phyloP scores from a whole-genome alignment of 1,140 invertebrate genomes.

The Trigoniulus corallinus region DNA sequence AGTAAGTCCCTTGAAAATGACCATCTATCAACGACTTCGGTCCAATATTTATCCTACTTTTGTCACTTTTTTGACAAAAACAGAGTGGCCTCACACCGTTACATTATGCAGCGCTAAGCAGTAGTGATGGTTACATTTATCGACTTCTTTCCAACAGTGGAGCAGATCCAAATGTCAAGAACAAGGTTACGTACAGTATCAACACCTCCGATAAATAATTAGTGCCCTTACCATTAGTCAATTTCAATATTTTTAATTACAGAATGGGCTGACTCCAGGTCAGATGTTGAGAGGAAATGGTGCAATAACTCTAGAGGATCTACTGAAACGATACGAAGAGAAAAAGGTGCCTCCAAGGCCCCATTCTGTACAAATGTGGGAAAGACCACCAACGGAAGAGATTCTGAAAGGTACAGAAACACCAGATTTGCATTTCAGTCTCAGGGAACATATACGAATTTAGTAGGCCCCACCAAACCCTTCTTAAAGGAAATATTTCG shows the following conservation, averaged over 20 bases:
- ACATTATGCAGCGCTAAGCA: constrained; percentile 70
- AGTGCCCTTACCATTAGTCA: background rate
- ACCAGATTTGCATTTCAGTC: background rate
- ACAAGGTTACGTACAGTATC: constrained; percentile 43
- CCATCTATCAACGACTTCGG: too few species aligned
- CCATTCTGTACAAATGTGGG: constrained; percentile 12
- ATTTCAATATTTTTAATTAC: constrained; percentile 14
- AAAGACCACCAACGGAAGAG: constrained; percentile 27
- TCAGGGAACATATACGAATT: background rate
- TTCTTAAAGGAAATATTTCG: too few species aligned
- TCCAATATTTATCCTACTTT: background rate
- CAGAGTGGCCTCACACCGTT: constrained; percentile 65
- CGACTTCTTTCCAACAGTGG: constrained; percentile 68
- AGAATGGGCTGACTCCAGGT: constrained; percentile 56
- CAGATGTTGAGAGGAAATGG: constrained; percentile 50
- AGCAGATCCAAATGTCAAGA: constrained; percentile 61
- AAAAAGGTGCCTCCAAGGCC: constrained; percentile 29
- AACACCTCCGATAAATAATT: background rate
- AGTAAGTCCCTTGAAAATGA: background rate
- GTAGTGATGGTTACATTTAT: constrained; percentile 75
- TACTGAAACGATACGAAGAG: constrained; percentile 47
- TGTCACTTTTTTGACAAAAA: background rate
- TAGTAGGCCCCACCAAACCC: too few species aligned
- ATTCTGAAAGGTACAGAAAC: constrained; percentile 20
- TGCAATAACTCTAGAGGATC: constrained; percentile 45